Evolutionary conservation across 2,113 vertebrate species (phyloP).

Genomic region (Ondatra zibethicus): DNA sequence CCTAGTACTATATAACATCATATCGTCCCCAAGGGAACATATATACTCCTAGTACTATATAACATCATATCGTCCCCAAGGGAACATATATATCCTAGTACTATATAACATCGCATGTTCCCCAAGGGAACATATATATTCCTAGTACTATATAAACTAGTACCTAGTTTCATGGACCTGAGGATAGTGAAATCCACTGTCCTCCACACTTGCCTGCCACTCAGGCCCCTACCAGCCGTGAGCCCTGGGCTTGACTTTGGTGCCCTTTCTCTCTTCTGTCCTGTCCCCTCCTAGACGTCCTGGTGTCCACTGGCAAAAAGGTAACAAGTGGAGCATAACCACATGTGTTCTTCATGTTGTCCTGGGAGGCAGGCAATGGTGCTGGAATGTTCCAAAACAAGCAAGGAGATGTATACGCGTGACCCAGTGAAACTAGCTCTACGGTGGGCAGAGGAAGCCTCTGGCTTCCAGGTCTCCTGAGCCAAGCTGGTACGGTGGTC

Average conservation of each 20-base stretch:
- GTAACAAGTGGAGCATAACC: not conserved
- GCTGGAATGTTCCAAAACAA: not conserved
- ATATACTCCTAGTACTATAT: not conserved
- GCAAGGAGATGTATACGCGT: not conserved
- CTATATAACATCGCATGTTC: too few species aligned
- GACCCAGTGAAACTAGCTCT: not conserved
- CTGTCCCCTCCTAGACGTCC: not conserved
- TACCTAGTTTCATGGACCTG: rapidly evolving
- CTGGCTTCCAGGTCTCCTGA: not conserved
- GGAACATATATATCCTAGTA: not conserved
- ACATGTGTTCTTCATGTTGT: too few species aligned
- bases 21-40: not conserved
- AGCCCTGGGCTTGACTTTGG: not conserved
- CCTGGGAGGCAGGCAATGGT: not conserved
- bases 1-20: not conserved
- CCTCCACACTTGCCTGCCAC: rapidly evolving
- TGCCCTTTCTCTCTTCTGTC: not conserved
- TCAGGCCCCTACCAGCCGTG: rapidly evolving
- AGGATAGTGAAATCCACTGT: rapidly evolving
- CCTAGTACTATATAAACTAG: not conserved
- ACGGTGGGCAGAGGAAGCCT: rapidly evolving
- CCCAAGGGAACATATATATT: not conserved
- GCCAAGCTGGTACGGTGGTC: rapidly evolving
- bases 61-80: not conserved
- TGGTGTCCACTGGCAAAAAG: not conserved